phyloP scores from a whole-genome alignment of 2,797 vertebrate genomes.

The Poeciliopsis turneri region DNA sequence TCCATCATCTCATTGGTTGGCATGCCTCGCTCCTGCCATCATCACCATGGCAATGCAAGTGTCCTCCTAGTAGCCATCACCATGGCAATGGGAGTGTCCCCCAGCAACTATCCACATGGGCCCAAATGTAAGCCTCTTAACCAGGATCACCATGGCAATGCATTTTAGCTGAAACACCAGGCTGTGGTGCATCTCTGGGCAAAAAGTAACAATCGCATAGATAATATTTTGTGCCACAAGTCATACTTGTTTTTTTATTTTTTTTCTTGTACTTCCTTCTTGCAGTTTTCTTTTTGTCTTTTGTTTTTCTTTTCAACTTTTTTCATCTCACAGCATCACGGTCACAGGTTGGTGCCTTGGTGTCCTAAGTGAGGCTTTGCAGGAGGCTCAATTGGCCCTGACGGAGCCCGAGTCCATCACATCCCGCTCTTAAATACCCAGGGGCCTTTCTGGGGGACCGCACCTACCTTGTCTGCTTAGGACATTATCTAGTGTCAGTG shows the following conservation, averaged over 20 bases:
- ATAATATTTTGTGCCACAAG: slow-evolving; percentile 26
- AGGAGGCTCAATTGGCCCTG: slow-evolving; percentile 61
- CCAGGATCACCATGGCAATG: slow-evolving; percentile 79
- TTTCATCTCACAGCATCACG: slow-evolving; percentile 42
- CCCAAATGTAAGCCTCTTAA: slow-evolving; percentile 80
- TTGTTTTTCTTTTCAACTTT: slow-evolving; percentile 13
- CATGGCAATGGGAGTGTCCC: slow-evolving; percentile 83
- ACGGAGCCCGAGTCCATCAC: slow-evolving; percentile 44
- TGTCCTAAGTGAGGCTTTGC: slow-evolving; percentile 51
- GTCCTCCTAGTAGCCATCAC: slow-evolving; percentile 80
- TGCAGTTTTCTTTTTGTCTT: not conserved
- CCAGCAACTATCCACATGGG: slow-evolving; percentile 79
- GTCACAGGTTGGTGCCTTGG: slow-evolving; percentile 32
- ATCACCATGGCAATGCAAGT: slow-evolving; percentile 82
- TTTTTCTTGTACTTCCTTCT: slow-evolving; percentile 10
- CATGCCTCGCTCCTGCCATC: slow-evolving; percentile 78
- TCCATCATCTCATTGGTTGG: slow-evolving; percentile 82
- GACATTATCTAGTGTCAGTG: slow-evolving; percentile 64
- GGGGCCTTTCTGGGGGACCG: slow-evolving; percentile 48
- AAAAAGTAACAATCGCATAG: slow-evolving; percentile 22
- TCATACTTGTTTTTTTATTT: slow-evolving; percentile 15
- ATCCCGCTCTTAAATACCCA: slow-evolving; percentile 41
- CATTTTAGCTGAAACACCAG: slow-evolving; percentile 58
- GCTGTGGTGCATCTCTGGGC: slow-evolving; percentile 43
- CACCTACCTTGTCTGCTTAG: slow-evolving; percentile 50